A percentile compares a stretch with the other conserved stretches of the same genome.
Conservation (phyloP, 1,140 invertebrate species). For the Drosophila parabipectinata region DNA sequence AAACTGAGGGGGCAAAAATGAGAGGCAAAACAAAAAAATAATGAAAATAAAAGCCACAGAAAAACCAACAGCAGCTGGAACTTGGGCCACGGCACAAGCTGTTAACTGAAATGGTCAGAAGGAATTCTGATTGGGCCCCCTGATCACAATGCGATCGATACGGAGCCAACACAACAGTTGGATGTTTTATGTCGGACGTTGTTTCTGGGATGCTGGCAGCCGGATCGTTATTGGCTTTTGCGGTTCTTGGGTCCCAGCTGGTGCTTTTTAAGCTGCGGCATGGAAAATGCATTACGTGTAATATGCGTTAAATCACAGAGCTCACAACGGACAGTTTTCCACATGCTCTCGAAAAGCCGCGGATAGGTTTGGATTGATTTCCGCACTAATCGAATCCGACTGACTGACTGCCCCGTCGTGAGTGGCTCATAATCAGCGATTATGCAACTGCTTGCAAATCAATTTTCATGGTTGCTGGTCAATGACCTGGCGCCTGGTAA, state of each 20-base stretch:
- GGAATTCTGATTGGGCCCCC: slow-evolving; percentile 51
- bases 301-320: slow-evolving; percentile 74
- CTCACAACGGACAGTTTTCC: slow-evolving; percentile 9
- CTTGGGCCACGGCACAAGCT: slow-evolving; percentile 37
- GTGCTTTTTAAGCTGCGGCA: slow-evolving; percentile 30
- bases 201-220: slow-evolving; percentile 7
- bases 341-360: slow-evolving; percentile 19
- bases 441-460: slow-evolving; percentile 65
- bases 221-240: slow-evolving; percentile 67
- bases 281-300: slow-evolving; percentile 78
- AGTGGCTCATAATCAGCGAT: slow-evolving; percentile 52
- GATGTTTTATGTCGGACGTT: slow-evolving; percentile 27
- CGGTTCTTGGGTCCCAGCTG: slow-evolving; percentile 38
- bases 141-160: slow-evolving; percentile 60
- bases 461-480: slow-evolving; percentile 58
- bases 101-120: slow-evolving; percentile 46
- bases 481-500: slow-evolving; percentile 36
- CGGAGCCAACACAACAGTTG: slow-evolving; percentile 32
- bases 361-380: slow-evolving; percentile 40
- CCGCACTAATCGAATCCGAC: slow-evolving; percentile 59
- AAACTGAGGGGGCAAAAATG: slow-evolving; percentile 7
- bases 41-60: slow-evolving; percentile 4
- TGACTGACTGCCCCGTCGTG: slow-evolving; percentile 22
- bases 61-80: slow-evolving; percentile 28
- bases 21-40: neutral